Percentiles rank a stretch among this genome's conserved stretches.
Conservation (phyloP, 2,797 vertebrate genomes). For the Gallinago solitaria region DNA sequence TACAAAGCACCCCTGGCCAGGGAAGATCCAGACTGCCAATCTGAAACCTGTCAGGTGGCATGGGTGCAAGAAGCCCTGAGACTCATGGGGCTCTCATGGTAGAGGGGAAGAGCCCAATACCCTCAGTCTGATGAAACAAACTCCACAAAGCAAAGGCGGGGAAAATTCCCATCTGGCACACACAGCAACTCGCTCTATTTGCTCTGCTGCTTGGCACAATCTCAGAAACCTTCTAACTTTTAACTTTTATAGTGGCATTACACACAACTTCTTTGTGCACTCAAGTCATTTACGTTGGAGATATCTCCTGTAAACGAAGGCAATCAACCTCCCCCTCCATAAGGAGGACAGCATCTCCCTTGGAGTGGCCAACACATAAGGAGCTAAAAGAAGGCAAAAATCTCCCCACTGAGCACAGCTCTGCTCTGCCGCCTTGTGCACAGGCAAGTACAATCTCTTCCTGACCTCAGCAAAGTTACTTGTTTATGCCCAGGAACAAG, state of each 20-base stretch:
- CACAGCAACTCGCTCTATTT: neutral
- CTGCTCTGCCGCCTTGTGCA: neutral
- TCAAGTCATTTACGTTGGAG: neutral
- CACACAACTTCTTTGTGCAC: neutral
- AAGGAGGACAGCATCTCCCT: neutral
- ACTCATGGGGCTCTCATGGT: neutral
- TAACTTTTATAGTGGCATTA: neutral
- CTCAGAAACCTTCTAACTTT: neutral
- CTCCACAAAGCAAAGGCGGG: neutral
- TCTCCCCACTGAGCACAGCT: neutral
- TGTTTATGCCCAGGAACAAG: slow-evolving; percentile 6
- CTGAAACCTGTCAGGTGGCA: slow-evolving; percentile 7
- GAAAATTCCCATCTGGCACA: neutral
- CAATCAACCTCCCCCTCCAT: neutral
- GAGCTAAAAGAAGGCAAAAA: neutral
- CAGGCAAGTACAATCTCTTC: neutral
- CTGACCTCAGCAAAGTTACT: neutral
- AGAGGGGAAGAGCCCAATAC: neutral
- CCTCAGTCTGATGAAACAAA: neutral
- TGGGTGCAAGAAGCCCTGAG: neutral
- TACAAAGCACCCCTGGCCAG: neutral
- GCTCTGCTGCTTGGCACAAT: neutral
- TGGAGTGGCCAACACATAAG: neutral
- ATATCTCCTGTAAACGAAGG: neutral
- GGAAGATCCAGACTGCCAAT: neutral